Evolutionary conservation across 2,888 invertebrate genomes (phyloP), one percentile per base, ranked within the genome.

Genomic region (Lepidochitona cinerea): DNA sequence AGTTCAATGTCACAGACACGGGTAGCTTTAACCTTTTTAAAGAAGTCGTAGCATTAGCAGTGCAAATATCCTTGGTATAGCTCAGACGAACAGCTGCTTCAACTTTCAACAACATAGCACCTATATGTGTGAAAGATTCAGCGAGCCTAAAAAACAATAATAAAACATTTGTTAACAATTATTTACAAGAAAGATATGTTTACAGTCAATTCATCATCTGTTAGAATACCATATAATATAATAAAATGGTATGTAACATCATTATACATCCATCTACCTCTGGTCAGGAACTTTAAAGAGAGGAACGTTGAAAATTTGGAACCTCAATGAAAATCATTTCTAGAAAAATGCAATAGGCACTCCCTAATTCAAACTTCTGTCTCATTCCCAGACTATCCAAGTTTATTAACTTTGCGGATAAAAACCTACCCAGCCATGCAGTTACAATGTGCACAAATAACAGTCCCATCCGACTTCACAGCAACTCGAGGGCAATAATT

Each of bases 41-140:
- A 54, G 68, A 77, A 77, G 37, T 59, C 68, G 23, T 54, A n/a
- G 75, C 68, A 23, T 41, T 23, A 33, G 59, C 70, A 35, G 78
- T 78, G 41, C 75, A 78, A 0, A 75, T 66, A 29, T 49, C 14
- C 14, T 33, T 36, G 0, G 75, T 78, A 33, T 78, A 78, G 5
- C 78, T 74, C 1, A 72, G 37, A n/a, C 75, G 37, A 9, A 75
- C 74, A 2, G 75, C 75, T 67, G 78, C 74, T 36, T 78, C 78
- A 18, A 78, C 75, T 65, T 75, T 75, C 41, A 71, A 78, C 0
- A 74, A 36, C 18, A 70, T n/a, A 6, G 78, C 78, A 7, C 72
- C 78, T 35, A 75, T 35, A 41, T 75, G 73, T 12, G 74, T 74
- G 35, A 75, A 78, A 18, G 75, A 68, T 49, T 75, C 75, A 9